Base-by-base conservation (phyloP, 2,113 vertebrate species). In the Isichthys henryi region DNA sequence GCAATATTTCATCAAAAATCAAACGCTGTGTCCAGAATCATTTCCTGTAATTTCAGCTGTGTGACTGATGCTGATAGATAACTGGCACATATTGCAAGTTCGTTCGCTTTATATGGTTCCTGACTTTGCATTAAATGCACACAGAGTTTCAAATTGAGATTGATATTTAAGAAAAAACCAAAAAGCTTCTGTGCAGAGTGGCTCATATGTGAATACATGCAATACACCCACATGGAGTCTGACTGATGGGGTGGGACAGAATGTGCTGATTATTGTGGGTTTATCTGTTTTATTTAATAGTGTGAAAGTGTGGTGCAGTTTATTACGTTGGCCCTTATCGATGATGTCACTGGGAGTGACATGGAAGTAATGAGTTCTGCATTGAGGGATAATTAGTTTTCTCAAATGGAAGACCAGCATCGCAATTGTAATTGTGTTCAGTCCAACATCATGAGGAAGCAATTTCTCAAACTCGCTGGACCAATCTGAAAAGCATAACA, bases 311-410 rank as follows among this genome's bases (percentile, higher is more conserved):
- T 53, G 58, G 49, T 87, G 84, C 58, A 74, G 83, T 70, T 86
- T 89, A 85, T 89, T 89, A 89, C 66, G 43, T 21, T 43, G 83
- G 89, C 83, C 89, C 53, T 90, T 50, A 90, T 86, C 49, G 89
- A 87, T 90, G 89, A 90, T 87, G 85, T 87, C 89, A 90, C 89
- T 90, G 49, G 89, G 52, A 77, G 62, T 90, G 89, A 70, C 84
- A 87, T 48, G 48, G 35, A 53, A 87, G 83, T 90, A 90, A 90
- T 90, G 83, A 90, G 83, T 58, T 86, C 89, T 87, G 84, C 62
- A 87, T 52, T 52, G 62, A 87, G 86, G 85, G 84, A 87, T 86
- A 90, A 90, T 90, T 86, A 86, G 82, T 87, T 90, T 87, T 87
- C n/a, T 43, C 35, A 45, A 77, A 83, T 70, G 48, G 56, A 89